Conservation (phyloP, 2,888 invertebrate species). For the Agrochola lychnidis region DNA sequence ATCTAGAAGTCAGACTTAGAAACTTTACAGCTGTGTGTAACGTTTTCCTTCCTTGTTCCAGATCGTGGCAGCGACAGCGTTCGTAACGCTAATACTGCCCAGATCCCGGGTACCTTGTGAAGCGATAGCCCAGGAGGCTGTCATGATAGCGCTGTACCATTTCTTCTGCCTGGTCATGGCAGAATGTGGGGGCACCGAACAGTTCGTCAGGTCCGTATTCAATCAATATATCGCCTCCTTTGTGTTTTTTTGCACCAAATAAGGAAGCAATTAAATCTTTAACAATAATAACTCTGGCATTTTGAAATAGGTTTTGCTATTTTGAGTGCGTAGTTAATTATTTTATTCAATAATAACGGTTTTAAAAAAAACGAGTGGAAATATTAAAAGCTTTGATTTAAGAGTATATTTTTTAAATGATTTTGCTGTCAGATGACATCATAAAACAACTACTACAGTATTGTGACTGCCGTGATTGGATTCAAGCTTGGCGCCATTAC, state of each 20-base stretch:
- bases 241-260: slow-evolving; percentile 49
- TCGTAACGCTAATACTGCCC: slow-evolving; percentile 91
- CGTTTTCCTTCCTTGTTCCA: slow-evolving; percentile 73
- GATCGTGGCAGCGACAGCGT: slow-evolving; percentile 91
- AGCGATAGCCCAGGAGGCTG: slow-evolving; percentile 92
- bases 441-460: neutral
- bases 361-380: neutral
- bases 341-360: slow-evolving; percentile 26
- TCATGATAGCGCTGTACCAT: slow-evolving; percentile 93
- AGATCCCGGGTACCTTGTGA: slow-evolving; percentile 92
- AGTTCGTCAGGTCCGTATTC: slow-evolving; percentile 86
- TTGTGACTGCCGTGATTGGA: neutral
- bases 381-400: slow-evolving; percentile 8
- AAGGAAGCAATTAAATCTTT: slow-evolving; percentile 58
- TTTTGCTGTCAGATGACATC: slow-evolving; percentile 6
- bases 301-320: slow-evolving; percentile 42
- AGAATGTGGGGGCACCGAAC: slow-evolving; percentile 92
- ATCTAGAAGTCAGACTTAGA: neutral
- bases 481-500: neutral
- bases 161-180: slow-evolving; percentile 92
- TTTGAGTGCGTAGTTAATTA: slow-evolving; percentile 39
- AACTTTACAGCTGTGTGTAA: neutral
- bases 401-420: neutral
- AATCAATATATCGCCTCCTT: slow-evolving; percentile 29
- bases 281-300: slow-evolving; percentile 57